A percentile compares a stretch with the other conserved stretches of the same genome.
phyloP scores from a whole-genome alignment of 2,888 invertebrate genomes.

The Lasius fuliginosus region DNA sequence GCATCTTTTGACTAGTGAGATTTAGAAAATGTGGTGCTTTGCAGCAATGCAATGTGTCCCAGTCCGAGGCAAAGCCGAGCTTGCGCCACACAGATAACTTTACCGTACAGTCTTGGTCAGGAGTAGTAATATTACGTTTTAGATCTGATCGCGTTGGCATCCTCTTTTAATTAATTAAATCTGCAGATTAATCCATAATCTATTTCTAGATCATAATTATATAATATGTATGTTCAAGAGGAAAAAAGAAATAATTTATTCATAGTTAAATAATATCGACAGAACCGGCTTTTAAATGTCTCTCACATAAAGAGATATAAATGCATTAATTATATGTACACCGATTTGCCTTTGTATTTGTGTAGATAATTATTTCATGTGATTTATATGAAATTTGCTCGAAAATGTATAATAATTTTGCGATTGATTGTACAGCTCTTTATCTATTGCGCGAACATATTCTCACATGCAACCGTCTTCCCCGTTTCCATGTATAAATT shows the following conservation, averaged over 20 bases:
- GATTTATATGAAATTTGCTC: background rate
- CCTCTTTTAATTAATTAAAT: background rate
- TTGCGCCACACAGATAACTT: conserved; percentile 55
- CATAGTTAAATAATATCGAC: background rate
- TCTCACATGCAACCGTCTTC: conserved; percentile 58
- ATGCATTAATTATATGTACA: background rate
- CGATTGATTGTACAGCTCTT: conserved; percentile 44
- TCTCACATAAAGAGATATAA: background rate
- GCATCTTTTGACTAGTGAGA: conserved; percentile 69
- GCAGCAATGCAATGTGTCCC: conserved; percentile 70
- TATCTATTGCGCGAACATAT: conserved; percentile 58
- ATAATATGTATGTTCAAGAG: background rate
- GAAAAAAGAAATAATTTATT: background rate
- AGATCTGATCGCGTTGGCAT: background rate
- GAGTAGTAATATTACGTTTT: conserved; percentile 27
- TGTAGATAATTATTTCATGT: background rate
- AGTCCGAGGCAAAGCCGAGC: conserved; percentile 59
- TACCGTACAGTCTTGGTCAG: conserved; percentile 59
- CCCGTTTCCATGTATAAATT: conserved; percentile 60
- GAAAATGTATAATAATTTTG: conserved; percentile 38
- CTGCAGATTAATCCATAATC: background rate
- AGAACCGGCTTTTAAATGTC: background rate
- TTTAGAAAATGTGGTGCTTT: conserved; percentile 78
- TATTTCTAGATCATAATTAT: background rate
- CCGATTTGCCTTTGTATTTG: background rate